Percentiles rank a stretch among this genome's conserved stretches.
phyloP scores from a whole-genome alignment of 2,113 vertebrate genomes.

The Hypomesus transpacificus region DNA sequence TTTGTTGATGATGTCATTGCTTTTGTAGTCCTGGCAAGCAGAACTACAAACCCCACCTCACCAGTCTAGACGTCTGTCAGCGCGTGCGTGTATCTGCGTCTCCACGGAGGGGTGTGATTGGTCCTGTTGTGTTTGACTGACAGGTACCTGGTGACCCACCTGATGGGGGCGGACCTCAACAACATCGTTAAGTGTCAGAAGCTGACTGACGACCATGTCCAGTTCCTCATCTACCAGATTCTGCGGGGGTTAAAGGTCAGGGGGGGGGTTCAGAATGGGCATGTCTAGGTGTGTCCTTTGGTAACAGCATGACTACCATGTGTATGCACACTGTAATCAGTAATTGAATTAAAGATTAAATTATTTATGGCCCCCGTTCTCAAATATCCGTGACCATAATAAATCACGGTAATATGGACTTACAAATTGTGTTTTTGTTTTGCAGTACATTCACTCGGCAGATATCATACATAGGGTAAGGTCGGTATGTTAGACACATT shows the following conservation, averaged over 20 bases:
- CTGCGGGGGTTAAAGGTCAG: conserved; percentile 93
- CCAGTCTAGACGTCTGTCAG: no score
- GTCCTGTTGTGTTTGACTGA: background rate
- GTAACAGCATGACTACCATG: background rate
- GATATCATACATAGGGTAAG: conserved; percentile 98
- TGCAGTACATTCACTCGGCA: conserved; percentile 97
- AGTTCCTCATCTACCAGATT: conserved; percentile 99
- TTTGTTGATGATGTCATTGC: no score
- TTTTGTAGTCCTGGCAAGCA: no score
- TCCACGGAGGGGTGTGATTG: background rate
- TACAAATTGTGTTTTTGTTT: conserved; percentile 38
- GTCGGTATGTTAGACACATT: conserved; percentile 43
- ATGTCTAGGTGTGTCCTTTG: background rate
- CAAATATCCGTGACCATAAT: background rate
- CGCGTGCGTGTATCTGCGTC: no score
- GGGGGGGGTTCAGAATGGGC: background rate
- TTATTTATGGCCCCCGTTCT: no score
- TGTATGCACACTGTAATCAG: no score
- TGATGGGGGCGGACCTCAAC: conserved; percentile 98
- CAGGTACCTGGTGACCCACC: conserved; percentile 90
- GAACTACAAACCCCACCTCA: no score
- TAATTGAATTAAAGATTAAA: no score
- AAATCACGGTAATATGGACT: background rate
- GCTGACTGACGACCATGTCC: conserved; percentile 96
- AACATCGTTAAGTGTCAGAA: conserved; percentile 99